Evolutionary conservation across 37 sponge, comb jelly and placozoan species (phyloP).

Genomic region (Chondrilla cf. caribensis): DNA sequence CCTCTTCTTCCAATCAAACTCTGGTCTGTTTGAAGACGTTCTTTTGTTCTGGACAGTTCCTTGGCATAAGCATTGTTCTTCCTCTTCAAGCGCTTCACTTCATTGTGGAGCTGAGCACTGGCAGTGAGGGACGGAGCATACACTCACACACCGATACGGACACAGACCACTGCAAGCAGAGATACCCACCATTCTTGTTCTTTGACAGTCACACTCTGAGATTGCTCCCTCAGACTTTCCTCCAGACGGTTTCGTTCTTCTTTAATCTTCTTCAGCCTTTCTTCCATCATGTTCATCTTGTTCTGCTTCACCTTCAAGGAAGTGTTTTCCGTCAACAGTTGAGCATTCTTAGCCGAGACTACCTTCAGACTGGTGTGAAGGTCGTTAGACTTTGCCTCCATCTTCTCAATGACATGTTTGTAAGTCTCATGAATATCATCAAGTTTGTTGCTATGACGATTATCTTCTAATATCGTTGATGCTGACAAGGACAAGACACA

Average conservation of each 20-base stretch:
- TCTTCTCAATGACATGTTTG: slow-evolving; percentile 15
- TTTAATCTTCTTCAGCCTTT: not conserved
- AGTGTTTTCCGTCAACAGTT: not conserved
- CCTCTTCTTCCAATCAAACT: no score
- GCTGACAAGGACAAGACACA: not conserved
- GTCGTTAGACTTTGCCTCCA: not conserved
- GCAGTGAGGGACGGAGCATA: no score
- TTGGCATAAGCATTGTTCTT: no score
- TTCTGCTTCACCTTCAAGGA: not conserved
- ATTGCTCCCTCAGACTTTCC: not conserved
- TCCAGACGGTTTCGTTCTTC: not conserved
- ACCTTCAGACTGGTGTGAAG: not conserved
- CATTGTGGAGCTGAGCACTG: no score
- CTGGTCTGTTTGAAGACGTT: no score
- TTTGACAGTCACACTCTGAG: not conserved
- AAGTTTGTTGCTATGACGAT: not conserved
- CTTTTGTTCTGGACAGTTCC: no score
- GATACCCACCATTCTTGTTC: not conserved
- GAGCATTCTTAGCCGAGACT: not conserved
- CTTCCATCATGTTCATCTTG: not conserved
- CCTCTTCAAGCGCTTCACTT: no score
- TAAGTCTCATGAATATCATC: slow-evolving; percentile 8
- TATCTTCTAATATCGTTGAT: not conserved
- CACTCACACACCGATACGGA: no score
- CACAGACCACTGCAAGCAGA: no score